A percentile compares a stretch with the other conserved stretches of the same genome.
Conservation (phyloP, 2,797 vertebrate species). For the Geotrypetes seraphini region DNA sequence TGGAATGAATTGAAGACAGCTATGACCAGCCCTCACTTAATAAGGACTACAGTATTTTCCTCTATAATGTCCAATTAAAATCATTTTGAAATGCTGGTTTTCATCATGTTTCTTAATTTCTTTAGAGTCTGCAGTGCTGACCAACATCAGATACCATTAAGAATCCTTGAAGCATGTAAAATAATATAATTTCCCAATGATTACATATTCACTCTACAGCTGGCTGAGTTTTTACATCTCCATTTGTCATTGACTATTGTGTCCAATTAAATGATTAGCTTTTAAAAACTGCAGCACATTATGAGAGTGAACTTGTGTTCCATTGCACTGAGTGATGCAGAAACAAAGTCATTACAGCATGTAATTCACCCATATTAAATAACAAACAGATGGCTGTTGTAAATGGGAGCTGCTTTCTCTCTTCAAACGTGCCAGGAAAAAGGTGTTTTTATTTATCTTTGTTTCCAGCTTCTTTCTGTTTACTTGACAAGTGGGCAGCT, state of each 20-base stretch:
- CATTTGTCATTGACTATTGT: slow-evolving; percentile 99
- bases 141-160: slow-evolving; percentile 92
- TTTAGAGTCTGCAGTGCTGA: slow-evolving; percentile 56
- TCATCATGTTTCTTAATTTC: slow-evolving; percentile 39
- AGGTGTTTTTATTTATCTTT: slow-evolving; percentile 95
- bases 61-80: slow-evolving; percentile 32
- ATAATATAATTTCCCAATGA: slow-evolving; percentile 99
- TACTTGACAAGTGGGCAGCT: slow-evolving; percentile 98
- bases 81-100: slow-evolving; percentile 41
- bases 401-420: slow-evolving; percentile 95
- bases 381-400: slow-evolving; percentile 99
- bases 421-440: slow-evolving; percentile 88
- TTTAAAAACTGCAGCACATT: slow-evolving; percentile 97
- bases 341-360: slow-evolving; percentile 99
- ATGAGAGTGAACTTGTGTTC: slow-evolving; percentile 98
- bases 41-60: slow-evolving; percentile 19
- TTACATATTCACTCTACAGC: slow-evolving; percentile 99
- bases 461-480: slow-evolving; percentile 96
- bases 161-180: slow-evolving; percentile 98
- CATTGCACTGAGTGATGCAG: slow-evolving; percentile 95
- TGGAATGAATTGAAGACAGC: too few species aligned
- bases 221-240: slow-evolving; percentile 98
- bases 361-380: slow-evolving; percentile 99
- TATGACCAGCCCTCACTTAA: slow-evolving; percentile 34
- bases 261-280: slow-evolving; percentile 99